Conservation (phyloP, 2,888 invertebrate species). For the Syrphus vitripennis region DNA sequence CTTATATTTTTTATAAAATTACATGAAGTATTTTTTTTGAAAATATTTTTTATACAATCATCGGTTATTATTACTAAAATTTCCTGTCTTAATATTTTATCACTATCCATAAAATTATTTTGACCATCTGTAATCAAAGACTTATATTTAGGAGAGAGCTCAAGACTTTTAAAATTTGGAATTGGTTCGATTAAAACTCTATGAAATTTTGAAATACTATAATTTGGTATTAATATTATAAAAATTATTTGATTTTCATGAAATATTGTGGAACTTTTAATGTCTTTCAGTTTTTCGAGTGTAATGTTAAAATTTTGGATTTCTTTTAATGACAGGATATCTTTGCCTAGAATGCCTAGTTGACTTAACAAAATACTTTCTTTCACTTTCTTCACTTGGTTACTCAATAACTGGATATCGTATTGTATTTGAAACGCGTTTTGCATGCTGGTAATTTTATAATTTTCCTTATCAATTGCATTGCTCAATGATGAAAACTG, state of each 20-base stretch:
- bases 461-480: neutral
- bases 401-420: neutral
- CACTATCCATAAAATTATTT: neutral
- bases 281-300: neutral
- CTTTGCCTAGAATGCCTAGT: neutral
- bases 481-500: neutral
- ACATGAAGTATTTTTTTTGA: neutral
- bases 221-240: neutral
- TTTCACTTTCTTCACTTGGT: neutral
- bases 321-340: neutral
- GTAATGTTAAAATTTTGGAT: neutral
- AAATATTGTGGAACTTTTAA: neutral
- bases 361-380: neutral
- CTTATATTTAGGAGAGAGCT: neutral
- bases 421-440: slow-evolving; percentile 29
- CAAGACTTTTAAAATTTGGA: neutral
- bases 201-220: neutral
- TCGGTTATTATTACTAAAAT: neutral
- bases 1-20: neutral
- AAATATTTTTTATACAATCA: neutral
- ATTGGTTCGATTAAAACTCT: neutral
- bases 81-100: neutral
- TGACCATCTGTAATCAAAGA: neutral
- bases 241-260: neutral
- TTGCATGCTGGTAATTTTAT: slow-evolving; percentile 4